Evolutionary conservation across 2,888 invertebrate genomes (phyloP), one percentile per base, ranked within the genome.

Genomic region (Tinea semifulvella): DNA sequence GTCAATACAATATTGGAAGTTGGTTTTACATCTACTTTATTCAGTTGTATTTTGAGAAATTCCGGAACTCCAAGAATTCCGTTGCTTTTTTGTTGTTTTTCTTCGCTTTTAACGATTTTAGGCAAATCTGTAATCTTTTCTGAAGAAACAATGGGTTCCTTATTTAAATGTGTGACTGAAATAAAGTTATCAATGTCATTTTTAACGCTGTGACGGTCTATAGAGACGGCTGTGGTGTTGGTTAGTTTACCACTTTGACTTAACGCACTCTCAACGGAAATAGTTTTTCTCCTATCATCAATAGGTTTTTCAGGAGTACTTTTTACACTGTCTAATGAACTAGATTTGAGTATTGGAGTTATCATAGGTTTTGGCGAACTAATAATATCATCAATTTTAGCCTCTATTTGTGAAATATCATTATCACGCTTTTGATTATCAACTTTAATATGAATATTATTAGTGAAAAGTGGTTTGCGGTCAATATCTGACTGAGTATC

Each of bases 11-110:
- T 80, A 56, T 88, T 86, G 22, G 84, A 84, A 7, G 82, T 59
- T 0, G 86, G 83, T 53, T 84, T 84, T 7, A 80, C 71, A 54
- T 90, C 89, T 4, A 90, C 87, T 60, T 86, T 86, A 58, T 89
- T 88, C 38, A 90, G 57, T 61, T 90, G 89, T 46, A 88, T 86
- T 56, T 87, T 86, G 49, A 89, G 68, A 59, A 89, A 89, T 61
- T 90, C 89, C 1, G 89, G 88, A 10, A 88, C 74, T 35, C 70
- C 68, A 46, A 71, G 74, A 1, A 55, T 53, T 26, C 40, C 46
- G 4, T 2, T 13, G 28, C 59, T 49, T 52, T 73, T 72, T 39
- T 63, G 66, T 48, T 63, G 51, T 53, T 70, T 77, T 27, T 80
- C 68, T 51, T 81, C 69, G 56, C 65, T 69, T 51, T 79, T 82